These are phyloP conservation scores for Nannoperca australis DNA, from an alignment of 2,797 vertebrate species.

Conservation along the genomic window DNA sequence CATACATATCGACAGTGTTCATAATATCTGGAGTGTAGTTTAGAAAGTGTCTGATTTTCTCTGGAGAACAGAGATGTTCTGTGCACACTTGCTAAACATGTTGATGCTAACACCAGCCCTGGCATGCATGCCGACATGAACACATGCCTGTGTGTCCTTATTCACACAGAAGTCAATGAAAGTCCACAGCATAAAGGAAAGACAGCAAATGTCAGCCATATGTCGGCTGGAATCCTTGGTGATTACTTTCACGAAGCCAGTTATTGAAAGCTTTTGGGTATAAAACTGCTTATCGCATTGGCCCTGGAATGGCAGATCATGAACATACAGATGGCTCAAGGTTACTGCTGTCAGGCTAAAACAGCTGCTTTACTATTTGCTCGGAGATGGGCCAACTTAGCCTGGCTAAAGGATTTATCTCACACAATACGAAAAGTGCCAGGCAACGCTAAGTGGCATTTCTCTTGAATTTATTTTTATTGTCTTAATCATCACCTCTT, in stretches of 20 bases:
- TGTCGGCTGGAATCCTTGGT: slow-evolving; percentile 54
- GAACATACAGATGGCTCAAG: slow-evolving; percentile 34
- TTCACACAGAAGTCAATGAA: slow-evolving; percentile 68
- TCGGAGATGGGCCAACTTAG: neutral
- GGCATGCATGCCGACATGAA: slow-evolving; percentile 50
- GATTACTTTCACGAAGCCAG: slow-evolving; percentile 63
- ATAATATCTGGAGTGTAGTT: slow-evolving; percentile 1
- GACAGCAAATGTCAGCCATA: slow-evolving; percentile 69
- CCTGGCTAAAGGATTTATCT: slow-evolving; percentile 7
- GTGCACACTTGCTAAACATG: slow-evolving; percentile 48
- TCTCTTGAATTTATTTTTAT: neutral
- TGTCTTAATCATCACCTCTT: neutral
- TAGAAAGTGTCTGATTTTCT: slow-evolving; percentile 38
- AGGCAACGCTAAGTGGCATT: neutral
- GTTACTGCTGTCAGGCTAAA: slow-evolving; percentile 19
- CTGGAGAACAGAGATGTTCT: slow-evolving; percentile 58
- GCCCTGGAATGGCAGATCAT: slow-evolving; percentile 26
- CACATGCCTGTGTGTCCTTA: slow-evolving; percentile 55
- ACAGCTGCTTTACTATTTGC: neutral
- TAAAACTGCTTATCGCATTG: slow-evolving; percentile 40
- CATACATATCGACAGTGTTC: slow-evolving; percentile 32
- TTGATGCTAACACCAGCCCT: slow-evolving; percentile 52
- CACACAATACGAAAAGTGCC: neutral
- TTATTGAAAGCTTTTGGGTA: slow-evolving; percentile 60
- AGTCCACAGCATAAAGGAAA: slow-evolving; percentile 45